These are phyloP conservation scores for Parapsyche elsis DNA, from an alignment of 1,140 invertebrate genomes.

Conservation along the genomic window DNA sequence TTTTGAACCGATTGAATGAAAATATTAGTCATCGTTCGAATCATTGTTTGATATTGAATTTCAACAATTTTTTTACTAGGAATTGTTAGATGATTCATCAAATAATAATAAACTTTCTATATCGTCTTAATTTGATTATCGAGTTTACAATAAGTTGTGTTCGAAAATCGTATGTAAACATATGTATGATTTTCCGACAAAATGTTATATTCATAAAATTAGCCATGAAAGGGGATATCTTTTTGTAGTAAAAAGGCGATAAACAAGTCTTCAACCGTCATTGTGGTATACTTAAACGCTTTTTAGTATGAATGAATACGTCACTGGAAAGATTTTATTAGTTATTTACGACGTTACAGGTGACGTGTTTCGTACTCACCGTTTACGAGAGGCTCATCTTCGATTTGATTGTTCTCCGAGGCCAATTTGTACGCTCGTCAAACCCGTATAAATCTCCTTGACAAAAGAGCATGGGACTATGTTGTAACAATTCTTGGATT, in stretches of 20 bases:
- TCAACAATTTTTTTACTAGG: no score
- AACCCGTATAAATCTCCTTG: neutral
- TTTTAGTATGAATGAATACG: neutral
- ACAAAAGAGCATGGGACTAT: slow-evolving; percentile 19
- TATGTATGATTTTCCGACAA: neutral
- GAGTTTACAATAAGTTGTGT: no score
- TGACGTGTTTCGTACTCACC: neutral
- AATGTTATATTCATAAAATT: neutral
- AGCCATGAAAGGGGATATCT: neutral
- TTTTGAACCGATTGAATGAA: neutral
- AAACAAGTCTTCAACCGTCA: neutral
- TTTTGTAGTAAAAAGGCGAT: neutral
- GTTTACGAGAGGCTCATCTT: neutral
- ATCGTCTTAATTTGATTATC: no score
- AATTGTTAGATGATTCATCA: no score
- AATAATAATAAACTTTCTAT: no score
- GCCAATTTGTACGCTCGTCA: slow-evolving; percentile 20
- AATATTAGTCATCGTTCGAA: neutral
- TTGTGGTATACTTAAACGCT: neutral
- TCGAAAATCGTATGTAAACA: no score
- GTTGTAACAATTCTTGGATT: neutral
- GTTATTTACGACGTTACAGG: slow-evolving; percentile 24
- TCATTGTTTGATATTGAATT: neutral
- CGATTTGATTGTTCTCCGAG: neutral
- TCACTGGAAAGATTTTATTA: neutral